Base-by-base conservation (phyloP, 2,888 invertebrate genomes). In the Smittia sp. region DNA sequence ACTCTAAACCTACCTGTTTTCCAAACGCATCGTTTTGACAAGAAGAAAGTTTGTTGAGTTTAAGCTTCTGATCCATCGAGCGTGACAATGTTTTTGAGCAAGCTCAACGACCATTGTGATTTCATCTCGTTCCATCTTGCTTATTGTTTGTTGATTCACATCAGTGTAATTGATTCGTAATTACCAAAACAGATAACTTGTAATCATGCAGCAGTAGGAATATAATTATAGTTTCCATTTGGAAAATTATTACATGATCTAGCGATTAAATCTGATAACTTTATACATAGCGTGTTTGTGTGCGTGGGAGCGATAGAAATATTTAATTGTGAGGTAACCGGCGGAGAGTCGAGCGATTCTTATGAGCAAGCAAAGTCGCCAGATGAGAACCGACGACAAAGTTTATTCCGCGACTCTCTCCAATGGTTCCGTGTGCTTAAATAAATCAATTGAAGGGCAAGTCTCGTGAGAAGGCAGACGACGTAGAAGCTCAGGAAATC, bases 201-300 rank as follows among this genome's bases (percentile, higher is more conserved):
- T 63, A 63, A 27, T 25, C 15, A 63, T 63, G 6, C 1, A 13
- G 15, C 63, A 63, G n/a, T 63, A 24, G 63, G n/a, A 63, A 22
- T 63, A 63, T 27, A 63, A 25, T 63, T 63, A 63, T 63, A 9
- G 27, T 63, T 63, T 52, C 54, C 27, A 27, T 39, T 39, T 67
- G 39, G 27, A 39, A 18, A 32, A 69, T 69, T 54, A 69, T 54
- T 69, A 68, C 68, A 68, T 68, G n/a, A 46, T 32, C n/a, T 69
- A 69, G 54, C 69, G 54, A 69, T 69, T 69, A 69, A 54, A 69
- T 54, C 54, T 69, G 69, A 69, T 69, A 69, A 52, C 25, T 69
- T 25, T 69, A 69, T 52, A 46, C 20, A 67, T 39, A 41, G 52
- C 20, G 52, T 15, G 69, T 52, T 52, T 52, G 69, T 54, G 69